Evolutionary conservation across 2,888 invertebrate genomes (phyloP).

Genomic region (Clivina fossor): DNA sequence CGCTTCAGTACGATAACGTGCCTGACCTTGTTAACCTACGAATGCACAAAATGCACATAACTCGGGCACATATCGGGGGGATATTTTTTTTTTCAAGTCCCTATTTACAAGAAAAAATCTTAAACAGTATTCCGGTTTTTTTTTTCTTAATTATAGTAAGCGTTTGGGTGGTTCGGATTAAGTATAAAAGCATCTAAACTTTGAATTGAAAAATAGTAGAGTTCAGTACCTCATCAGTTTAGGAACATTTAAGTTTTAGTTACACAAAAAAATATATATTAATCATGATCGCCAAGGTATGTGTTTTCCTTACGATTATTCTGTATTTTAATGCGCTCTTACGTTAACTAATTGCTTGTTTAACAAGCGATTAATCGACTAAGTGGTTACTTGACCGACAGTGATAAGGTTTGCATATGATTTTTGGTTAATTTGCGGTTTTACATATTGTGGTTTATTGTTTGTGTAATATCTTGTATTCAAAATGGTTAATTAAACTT

Average conservation of each 20-base stretch:
- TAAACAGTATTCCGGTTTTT: slow-evolving; percentile 24
- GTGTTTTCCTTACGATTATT: slow-evolving; percentile 4
- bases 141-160: slow-evolving; percentile 22
- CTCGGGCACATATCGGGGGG: slow-evolving; percentile 20
- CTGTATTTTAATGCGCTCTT: neutral
- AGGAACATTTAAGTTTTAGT: slow-evolving; percentile 20
- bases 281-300: slow-evolving; percentile 29
- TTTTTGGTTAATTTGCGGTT: too few relatives aligned
- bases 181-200: slow-evolving; percentile 27
- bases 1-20: slow-evolving; percentile 10
- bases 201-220: slow-evolving; percentile 19
- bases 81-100: slow-evolving; percentile 14
- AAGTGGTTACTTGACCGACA: neutral
- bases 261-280: slow-evolving; percentile 9
- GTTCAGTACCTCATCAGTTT: slow-evolving; percentile 24
- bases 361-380: neutral
- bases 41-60: slow-evolving; percentile 3
- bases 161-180: slow-evolving; percentile 24
- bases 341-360: neutral
- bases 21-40: slow-evolving; percentile 27
- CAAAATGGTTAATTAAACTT: too few relatives aligned
- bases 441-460: too few relatives aligned
- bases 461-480: too few relatives aligned
- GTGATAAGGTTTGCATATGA: too few relatives aligned
- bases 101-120: slow-evolving; percentile 19